Conservation (phyloP, 64 coral and sea anemone genomes). For the Montipora capricornis region DNA sequence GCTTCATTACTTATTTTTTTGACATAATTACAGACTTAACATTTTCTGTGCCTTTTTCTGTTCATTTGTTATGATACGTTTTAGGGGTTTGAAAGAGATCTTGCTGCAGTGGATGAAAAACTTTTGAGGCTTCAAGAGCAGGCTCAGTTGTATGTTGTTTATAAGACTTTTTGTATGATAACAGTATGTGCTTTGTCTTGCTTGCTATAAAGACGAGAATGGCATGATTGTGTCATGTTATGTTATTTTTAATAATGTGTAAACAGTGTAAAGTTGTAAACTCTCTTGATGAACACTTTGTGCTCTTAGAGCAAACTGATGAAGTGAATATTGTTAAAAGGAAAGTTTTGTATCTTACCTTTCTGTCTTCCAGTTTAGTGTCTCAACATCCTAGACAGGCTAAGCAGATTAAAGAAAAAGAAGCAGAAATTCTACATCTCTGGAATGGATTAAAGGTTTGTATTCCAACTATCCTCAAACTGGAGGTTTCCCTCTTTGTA, state of each 20-base stretch:
- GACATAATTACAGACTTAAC: not conserved
- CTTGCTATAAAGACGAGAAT: not conserved
- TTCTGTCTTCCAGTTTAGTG: slow-evolving; percentile 42
- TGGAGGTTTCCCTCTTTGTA: too few relatives aligned
- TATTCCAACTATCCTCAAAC: not conserved
- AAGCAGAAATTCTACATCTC: slow-evolving; percentile 83
- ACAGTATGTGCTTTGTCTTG: not conserved
- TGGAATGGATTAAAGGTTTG: slow-evolving; percentile 86
- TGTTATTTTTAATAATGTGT: too few relatives aligned
- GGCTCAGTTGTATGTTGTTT: slow-evolving; percentile 64
- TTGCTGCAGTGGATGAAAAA: slow-evolving; percentile 95
- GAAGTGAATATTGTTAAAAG: too few relatives aligned
- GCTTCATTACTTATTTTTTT: too few relatives aligned
- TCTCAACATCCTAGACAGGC: slow-evolving; percentile 89
- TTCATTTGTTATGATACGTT: not conserved
- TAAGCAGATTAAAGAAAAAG: slow-evolving; percentile 86
- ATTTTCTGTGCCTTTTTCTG: not conserved
- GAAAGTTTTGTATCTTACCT: too few relatives aligned
- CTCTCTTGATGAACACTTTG: too few relatives aligned
- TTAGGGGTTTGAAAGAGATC: slow-evolving; percentile 93
- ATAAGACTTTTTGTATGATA: not conserved
- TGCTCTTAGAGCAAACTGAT: too few relatives aligned
- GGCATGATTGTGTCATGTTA: too few relatives aligned
- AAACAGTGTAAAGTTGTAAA: too few relatives aligned
- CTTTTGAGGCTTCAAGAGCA: slow-evolving; percentile 87